Base-by-base conservation (phyloP, 2,113 vertebrate genomes). In the Hystrix cristata region DNA sequence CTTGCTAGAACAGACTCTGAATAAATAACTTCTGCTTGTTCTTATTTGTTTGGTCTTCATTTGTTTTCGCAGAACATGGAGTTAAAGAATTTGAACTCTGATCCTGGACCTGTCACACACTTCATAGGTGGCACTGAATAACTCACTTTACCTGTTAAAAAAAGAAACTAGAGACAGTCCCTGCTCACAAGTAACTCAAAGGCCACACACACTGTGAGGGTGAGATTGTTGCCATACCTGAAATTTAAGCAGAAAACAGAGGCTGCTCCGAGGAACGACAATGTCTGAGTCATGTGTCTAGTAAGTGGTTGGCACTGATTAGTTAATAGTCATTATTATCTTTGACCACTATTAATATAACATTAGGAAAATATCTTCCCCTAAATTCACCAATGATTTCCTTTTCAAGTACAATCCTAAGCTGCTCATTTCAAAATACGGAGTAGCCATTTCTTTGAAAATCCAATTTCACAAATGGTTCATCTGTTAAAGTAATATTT, bases 391-490 rank as follows among this genome's bases (percentile, higher is more conserved):
- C 78, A 76, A 87, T 92, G 13, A 96, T 57, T 93, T 95, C 76
- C 59, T 87, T 81, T 57, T 55, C 67, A 86, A 90, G 48, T 2
- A 96, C 89, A 94, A 64, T 4, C 5, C 0, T 69, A 88, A 96
- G 12, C 57, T 82, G 46, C 65, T 90, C 67, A 92, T 29, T 92
- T 95, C 29, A 90, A 97, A 95, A 92, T 62, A 90, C 7, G 10
- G 38, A 76, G 25, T 23, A 95, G 16, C 34, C 15, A 80, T 90
- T 87, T 95, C 25, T 95, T 90, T 81, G 83, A 95, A 95, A 96
- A 97, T 90, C 29, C 81, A 92, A 53, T 92, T 95, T 89, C 83
- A 86, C 74, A 95, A 97, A 93, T 64, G 57, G 16, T 7, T 60
- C 57, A 83, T 86, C 31, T 95, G 48, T 84, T 79, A 92, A 96